Evolutionary conservation across 2,797 vertebrate species (phyloP).

Genomic region (Cyprinella venusta): DNA sequence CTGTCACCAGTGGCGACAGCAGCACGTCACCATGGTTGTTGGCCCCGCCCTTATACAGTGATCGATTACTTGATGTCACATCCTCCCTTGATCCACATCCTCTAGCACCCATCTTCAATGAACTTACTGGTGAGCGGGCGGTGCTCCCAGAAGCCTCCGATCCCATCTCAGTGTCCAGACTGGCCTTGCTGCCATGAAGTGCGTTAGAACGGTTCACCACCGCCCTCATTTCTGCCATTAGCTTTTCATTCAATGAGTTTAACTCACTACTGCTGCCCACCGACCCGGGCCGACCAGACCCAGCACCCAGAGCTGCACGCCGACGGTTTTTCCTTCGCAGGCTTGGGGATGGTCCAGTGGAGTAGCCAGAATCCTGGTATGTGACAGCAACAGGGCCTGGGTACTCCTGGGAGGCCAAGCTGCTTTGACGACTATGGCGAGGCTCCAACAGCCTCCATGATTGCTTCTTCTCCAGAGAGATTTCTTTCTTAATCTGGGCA

Average conservation of each 20-base stretch:
- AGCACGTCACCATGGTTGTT: conserved; percentile 56
- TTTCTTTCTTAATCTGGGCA: conserved; percentile 64
- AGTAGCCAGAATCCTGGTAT: conserved; percentile 85
- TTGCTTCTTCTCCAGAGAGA: conserved; percentile 77
- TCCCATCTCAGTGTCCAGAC: conserved; percentile 72
- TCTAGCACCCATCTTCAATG: conserved; percentile 68
- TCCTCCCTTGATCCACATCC: conserved; percentile 70
- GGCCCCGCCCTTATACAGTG: conserved; percentile 69
- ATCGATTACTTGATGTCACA: conserved; percentile 72
- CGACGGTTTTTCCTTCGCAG: conserved; percentile 78
- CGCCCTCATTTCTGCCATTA: conserved; percentile 81
- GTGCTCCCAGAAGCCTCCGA: conserved; percentile 66
- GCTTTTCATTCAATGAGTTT: conserved; percentile 78
- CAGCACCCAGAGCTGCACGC: conserved; percentile 64
- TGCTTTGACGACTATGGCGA: conserved; percentile 79
- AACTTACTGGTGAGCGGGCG: conserved; percentile 73
- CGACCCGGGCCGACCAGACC: conserved; percentile 76
- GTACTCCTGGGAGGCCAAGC: conserved; percentile 78
- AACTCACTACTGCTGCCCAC: conserved; percentile 80
- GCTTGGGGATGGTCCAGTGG: conserved; percentile 82
- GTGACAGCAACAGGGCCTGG: conserved; percentile 68
- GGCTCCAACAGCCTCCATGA: conserved; percentile 80
- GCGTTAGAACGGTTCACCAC: conserved; percentile 76
- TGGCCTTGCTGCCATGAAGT: conserved; percentile 75
- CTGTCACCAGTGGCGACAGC: conserved; percentile 60